Conservation (phyloP, 1,140 invertebrate genomes). For the roundworm (Caenorhabditis elegans) region DNA sequence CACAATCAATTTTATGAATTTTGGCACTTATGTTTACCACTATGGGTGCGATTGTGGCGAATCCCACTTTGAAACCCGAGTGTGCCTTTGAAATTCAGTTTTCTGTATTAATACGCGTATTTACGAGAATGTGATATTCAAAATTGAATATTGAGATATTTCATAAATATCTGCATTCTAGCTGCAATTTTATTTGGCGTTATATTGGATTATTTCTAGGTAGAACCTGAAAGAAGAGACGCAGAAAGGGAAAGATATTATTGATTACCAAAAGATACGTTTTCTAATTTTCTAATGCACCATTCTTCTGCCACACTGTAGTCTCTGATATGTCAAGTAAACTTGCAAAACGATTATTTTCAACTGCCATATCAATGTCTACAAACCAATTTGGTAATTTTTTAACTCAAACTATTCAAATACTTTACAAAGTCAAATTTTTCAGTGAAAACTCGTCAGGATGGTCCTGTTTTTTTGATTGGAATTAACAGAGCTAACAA, state of each 20-base stretch:
- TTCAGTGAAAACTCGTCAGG: slow-evolving; percentile 38
- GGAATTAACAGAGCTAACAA: slow-evolving; percentile 82
- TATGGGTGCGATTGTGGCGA: too few relatives aligned
- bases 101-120: too few relatives aligned
- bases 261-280: too few relatives aligned
- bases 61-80: too few relatives aligned
- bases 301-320: not conserved
- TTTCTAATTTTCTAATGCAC: not conserved
- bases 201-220: too few relatives aligned
- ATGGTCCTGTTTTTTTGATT: slow-evolving; percentile 74
- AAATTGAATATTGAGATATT: too few relatives aligned
- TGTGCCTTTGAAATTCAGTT: too few relatives aligned
- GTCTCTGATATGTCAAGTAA: not conserved
- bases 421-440: not conserved
- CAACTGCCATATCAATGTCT: not conserved
- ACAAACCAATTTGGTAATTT: not conserved
- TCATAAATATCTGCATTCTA: too few relatives aligned
- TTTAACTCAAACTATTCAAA: not conserved
- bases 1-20: too few relatives aligned
- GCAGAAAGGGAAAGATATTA: not conserved
- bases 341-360: not conserved
- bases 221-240: not conserved
- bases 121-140: too few relatives aligned
- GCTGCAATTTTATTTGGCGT: too few relatives aligned
- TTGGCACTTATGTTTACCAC: too few relatives aligned